Evolutionary conservation across 2,888 invertebrate genomes (phyloP), one percentile per base, ranked within the genome.

Genomic region (Caenorhabditis sp.): DNA sequence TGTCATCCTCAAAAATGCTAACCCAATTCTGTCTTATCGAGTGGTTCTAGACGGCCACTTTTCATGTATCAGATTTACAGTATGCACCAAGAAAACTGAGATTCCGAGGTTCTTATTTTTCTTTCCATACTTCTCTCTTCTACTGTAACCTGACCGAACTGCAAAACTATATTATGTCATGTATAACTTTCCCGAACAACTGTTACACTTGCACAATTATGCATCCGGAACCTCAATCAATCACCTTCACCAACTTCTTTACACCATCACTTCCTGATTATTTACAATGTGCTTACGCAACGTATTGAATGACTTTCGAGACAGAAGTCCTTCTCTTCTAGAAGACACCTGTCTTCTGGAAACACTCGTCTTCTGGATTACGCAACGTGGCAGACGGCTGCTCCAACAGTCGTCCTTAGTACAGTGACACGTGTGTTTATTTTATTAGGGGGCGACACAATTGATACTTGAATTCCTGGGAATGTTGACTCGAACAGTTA

Each of bases 341-440:
- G 64, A 24, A 64, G 56, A 26, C 58, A 64, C 54, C 49, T 41
- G 56, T 31, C 54, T 2, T 51, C n/a, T 28, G 66, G 31, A 49
- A 35, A 31, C 61, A 73, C 35, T 74, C 64, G 49, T 59, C 31
- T 31, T 31, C 47, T 47, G 12, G 24, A 41, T 75, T 56, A 56
- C 75, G 75, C 58, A 75, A 75, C 66, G 66, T 75, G 75, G 75
- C 75, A 75, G 75, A 75, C 75, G 66, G 75, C 66, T 66, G 47
- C n/a, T 24, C 24, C 38, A 35, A 38, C 38, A 38, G 31, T 35
- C 31, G 31, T n/a, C n/a, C n/a, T 35, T 35, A 35, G 31, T n/a
- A 31, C 31, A 31, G 38, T 38, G 66, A 47, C 56, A 66, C 49
- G 35, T 49, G 47, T 75, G 75, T 75, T 75, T 66, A 66, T 61